Conservation (phyloP, 2,888 invertebrate species). For the Ditula angustiorana region DNA sequence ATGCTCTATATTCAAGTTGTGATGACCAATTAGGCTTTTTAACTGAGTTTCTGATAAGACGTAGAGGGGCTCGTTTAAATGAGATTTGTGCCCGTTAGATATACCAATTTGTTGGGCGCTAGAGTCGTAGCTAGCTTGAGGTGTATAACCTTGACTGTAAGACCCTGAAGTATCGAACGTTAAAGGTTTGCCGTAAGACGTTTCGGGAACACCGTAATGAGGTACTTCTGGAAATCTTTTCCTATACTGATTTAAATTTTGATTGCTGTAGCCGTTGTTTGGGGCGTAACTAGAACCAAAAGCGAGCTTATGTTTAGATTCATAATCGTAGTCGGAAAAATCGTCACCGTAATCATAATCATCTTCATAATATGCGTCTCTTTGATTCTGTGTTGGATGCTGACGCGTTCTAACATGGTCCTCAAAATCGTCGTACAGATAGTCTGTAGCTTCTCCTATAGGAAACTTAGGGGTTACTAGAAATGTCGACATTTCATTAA, state of each 20-base stretch:
- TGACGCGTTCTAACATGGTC: conserved; percentile 42
- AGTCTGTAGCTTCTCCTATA: conserved; percentile 57
- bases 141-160: conserved; percentile 41
- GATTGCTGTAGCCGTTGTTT: conserved; percentile 46
- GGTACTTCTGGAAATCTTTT: conserved; percentile 39
- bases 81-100: conserved; percentile 31
- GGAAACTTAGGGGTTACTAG: conserved; percentile 56
- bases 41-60: conserved; percentile 73
- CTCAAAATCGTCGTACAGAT: conserved; percentile 50
- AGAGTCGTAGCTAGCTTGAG: conserved; percentile 6
- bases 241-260: conserved; percentile 50
- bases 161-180: conserved; percentile 27
- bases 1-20: conserved; percentile 73
- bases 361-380: conserved; percentile 52
- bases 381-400: conserved; percentile 47
- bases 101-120: conserved; percentile 42
- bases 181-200: conserved; percentile 30
- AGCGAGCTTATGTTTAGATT: conserved; percentile 47
- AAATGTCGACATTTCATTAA: conserved; percentile 53
- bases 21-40: conserved; percentile 67
- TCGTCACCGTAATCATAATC: conserved; percentile 55
- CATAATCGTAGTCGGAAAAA: conserved; percentile 53
- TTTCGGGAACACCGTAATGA: conserved; percentile 38
- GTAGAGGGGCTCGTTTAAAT: conserved; percentile 69
- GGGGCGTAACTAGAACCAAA: conserved; percentile 51